Conservation (phyloP, 2,888 invertebrate genomes). For the Acleris laterana region DNA sequence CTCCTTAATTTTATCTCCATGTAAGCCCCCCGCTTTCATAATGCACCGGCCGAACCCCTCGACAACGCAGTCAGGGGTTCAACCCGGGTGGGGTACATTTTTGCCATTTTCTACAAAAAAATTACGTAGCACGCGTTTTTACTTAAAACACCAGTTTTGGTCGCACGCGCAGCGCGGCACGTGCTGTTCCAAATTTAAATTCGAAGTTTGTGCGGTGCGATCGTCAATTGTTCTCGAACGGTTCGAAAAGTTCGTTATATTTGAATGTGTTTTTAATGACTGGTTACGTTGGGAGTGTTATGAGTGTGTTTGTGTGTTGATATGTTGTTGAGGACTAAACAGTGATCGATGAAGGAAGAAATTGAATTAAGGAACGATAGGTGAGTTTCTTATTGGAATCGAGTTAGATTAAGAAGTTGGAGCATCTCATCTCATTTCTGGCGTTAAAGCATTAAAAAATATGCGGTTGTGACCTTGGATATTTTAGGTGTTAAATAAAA, state of each 20-base stretch:
- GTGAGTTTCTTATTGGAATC: slow-evolving; percentile 64
- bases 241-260: not conserved
- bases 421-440: not conserved
- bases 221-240: not conserved
- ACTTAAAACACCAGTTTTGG: slow-evolving; percentile 79
- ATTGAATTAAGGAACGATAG: slow-evolving; percentile 59
- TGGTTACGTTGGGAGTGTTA: not conserved
- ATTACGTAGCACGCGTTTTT: slow-evolving; percentile 71
- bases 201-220: slow-evolving; percentile 7
- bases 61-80: slow-evolving; percentile 62
- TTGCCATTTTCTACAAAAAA: slow-evolving; percentile 81
- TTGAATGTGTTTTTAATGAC: slow-evolving; percentile 15
- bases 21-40: slow-evolving; percentile 56
- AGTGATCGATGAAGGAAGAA: slow-evolving; percentile 55
- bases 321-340: slow-evolving; percentile 57
- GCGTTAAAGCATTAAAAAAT: not conserved
- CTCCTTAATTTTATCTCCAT: slow-evolving; percentile 46
- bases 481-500: too few species aligned
- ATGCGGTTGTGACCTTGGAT: too few species aligned
- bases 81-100: slow-evolving; percentile 73
- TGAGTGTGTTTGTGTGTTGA: slow-evolving; percentile 23
- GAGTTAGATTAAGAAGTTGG: slow-evolving; percentile 31
- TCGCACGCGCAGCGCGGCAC: slow-evolving; percentile 72
- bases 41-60: slow-evolving; percentile 78
- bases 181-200: slow-evolving; percentile 51